Evolutionary conservation across 92 coral and sea anemone genomes (phyloP), one percentile per base, ranked within the genome.

Genomic region (Isaurus tuberculatus): DNA sequence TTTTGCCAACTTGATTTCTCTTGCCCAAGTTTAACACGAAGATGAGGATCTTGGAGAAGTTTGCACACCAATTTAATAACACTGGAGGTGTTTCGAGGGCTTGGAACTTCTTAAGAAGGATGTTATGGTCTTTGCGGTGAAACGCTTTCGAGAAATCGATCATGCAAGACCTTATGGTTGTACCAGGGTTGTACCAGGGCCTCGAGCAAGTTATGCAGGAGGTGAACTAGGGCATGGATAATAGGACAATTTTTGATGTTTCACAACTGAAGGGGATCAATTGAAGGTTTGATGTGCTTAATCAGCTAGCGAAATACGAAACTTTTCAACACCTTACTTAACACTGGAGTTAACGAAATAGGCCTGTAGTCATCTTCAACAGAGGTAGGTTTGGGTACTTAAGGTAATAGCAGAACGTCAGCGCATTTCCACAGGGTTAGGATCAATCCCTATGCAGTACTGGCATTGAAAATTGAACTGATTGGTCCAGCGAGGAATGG

Each of bases 341-440:
- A n/a, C n/a, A n/a, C n/a, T n/a, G n/a, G n/a, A n/a, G n/a, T n/a
- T n/a, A n/a, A n/a, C n/a, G n/a, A n/a, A n/a, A n/a, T n/a, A n/a
- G n/a, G n/a, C n/a, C n/a, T n/a, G n/a, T n/a, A n/a, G n/a, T n/a
- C n/a, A n/a, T 40, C 44, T 10, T 10, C 9, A 4, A 79, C 65
- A 49, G 86, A 57, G 30, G 65, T 42, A n/a, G 92, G 92, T 36
- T 79, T 63, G 37, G 89, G 83, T 72, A 89, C 67, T 58, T 85
- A 85, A 30, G 82, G 70, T 34, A 88, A 30, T 4, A 85, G 91
- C 20, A 88, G 65, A 3, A 84, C 30, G 55, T 88, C 91, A 16
- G 91, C 89, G 53, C 73, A 84, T 78, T 88, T 88, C 91, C 90
- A 85, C 42, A 75, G 36, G 19, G 46, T 16, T 72, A 86, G 92